These are phyloP conservation scores for Hafferia zeledoni DNA, from an alignment of 2,797 vertebrate species.

Conservation along the genomic window DNA sequence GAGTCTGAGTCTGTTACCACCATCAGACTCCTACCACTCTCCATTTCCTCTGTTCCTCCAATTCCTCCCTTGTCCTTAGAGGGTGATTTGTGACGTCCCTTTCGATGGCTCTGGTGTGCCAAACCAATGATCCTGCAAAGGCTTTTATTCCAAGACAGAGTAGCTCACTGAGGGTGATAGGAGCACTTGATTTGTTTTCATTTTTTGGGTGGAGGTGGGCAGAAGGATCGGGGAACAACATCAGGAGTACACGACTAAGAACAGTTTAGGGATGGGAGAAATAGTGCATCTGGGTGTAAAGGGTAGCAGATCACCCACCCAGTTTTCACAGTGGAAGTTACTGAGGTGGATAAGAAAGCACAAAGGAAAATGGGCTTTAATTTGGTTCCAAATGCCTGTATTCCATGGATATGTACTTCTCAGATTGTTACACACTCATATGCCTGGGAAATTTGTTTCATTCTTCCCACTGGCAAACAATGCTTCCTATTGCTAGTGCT, in stretches of 20 bases:
- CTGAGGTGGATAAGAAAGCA: not conserved
- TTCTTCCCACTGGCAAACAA: not conserved
- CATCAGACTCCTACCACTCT: not conserved
- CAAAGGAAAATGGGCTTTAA: not conserved
- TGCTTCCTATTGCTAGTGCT: not conserved
- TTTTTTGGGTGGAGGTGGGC: fast-evolving
- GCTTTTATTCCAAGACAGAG: not conserved
- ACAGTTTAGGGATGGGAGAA: not conserved
- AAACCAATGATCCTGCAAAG: not conserved
- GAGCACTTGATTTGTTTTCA: not conserved
- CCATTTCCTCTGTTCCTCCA: not conserved
- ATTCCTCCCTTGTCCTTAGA: not conserved
- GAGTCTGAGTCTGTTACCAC: not conserved
- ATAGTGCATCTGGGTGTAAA: not conserved
- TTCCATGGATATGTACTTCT: not conserved
- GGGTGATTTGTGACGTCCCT: not conserved
- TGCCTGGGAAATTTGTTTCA: not conserved
- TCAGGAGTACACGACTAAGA: not conserved
- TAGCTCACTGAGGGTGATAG: not conserved
- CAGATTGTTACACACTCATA: not conserved
- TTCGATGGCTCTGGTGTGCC: not conserved
- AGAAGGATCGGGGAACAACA: fast-evolving
- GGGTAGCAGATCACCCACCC: not conserved
- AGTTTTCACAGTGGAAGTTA: not conserved
- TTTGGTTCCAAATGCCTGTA: not conserved